Conservation (phyloP, 2,797 vertebrate species). For the Percopsis omiscomaycus region DNA sequence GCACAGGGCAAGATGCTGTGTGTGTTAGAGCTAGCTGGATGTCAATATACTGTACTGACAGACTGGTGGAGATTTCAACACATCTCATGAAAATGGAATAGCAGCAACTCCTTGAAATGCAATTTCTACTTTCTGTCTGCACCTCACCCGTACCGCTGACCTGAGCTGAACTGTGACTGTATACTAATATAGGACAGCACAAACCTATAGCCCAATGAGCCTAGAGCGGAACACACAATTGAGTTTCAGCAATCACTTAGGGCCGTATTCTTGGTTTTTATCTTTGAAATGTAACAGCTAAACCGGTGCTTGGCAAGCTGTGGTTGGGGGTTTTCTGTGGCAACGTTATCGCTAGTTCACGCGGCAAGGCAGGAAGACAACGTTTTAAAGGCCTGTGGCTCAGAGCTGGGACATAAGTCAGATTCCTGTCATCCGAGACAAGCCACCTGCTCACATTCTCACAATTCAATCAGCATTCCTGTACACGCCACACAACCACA, state of each 20-base stretch:
- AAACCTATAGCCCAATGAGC: background rate
- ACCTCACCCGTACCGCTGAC: constrained; percentile 13
- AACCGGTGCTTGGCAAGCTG: background rate
- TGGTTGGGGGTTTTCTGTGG: background rate
- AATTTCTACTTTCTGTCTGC: constrained; percentile 35
- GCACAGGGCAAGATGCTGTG: constrained; percentile 12
- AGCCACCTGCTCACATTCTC: constrained; percentile 59
- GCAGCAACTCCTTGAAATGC: constrained; percentile 53
- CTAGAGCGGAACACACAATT: too few species aligned
- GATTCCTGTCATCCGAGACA: constrained; percentile 65
- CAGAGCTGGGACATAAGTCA: constrained; percentile 34
- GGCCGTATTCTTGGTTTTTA: background rate
- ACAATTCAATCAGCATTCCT: constrained; percentile 38
- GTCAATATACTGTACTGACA: constrained; percentile 33
- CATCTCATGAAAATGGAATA: constrained; percentile 61
- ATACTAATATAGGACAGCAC: background rate
- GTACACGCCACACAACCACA: background rate
- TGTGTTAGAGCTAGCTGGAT: constrained; percentile 27
- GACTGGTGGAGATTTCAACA: constrained; percentile 46
- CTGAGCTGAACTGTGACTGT: background rate
- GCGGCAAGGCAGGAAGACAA: constrained; percentile 21
- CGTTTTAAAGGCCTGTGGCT: constrained; percentile 23
- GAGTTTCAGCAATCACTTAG: constrained; percentile 6
- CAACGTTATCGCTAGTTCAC: constrained; percentile 1
- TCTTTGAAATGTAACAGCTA: background rate